Percentiles rank a stretch among this genome's conserved stretches.
These are phyloP conservation scores for Cataglyphis hispanica DNA, from an alignment of 1,140 invertebrate species.

Conservation along the genomic window DNA sequence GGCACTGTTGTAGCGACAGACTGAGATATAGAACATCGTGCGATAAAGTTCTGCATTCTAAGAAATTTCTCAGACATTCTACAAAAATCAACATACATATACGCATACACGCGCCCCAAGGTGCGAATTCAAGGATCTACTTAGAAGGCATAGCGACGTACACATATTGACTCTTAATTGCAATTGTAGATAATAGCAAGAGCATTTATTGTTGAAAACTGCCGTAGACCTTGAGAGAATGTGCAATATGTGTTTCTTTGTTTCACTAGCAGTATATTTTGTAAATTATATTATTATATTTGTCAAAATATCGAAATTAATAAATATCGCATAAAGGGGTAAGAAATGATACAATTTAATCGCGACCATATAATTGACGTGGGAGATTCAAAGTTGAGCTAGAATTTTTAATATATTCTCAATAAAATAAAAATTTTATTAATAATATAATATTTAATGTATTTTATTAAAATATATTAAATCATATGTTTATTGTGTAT, in stretches of 20 bases:
- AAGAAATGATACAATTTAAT: too few relatives aligned
- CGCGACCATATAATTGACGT: too few relatives aligned
- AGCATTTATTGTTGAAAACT: neutral
- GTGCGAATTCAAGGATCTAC: slow-evolving; percentile 9
- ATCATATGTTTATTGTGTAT: neutral
- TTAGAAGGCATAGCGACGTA: neutral
- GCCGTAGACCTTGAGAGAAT: neutral
- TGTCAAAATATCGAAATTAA: neutral
- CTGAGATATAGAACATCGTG: neutral
- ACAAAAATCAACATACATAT: slow-evolving; percentile 31
- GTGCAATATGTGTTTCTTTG: neutral
- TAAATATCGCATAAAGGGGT: neutral
- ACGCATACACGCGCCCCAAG: neutral
- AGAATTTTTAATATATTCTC: too few relatives aligned
- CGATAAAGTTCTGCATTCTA: neutral
- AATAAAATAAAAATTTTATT: too few relatives aligned
- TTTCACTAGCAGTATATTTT: neutral
- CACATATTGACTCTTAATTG: slow-evolving; percentile 46
- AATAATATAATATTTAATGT: neutral
- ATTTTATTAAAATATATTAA: neutral
- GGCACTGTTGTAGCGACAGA: neutral
- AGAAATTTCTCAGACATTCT: neutral
- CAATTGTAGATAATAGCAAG: slow-evolving; percentile 32
- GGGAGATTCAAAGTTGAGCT: too few relatives aligned
- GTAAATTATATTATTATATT: neutral